Evolutionary conservation across 2,888 invertebrate species (phyloP).

Genomic region (Erebia epiphron): DNA sequence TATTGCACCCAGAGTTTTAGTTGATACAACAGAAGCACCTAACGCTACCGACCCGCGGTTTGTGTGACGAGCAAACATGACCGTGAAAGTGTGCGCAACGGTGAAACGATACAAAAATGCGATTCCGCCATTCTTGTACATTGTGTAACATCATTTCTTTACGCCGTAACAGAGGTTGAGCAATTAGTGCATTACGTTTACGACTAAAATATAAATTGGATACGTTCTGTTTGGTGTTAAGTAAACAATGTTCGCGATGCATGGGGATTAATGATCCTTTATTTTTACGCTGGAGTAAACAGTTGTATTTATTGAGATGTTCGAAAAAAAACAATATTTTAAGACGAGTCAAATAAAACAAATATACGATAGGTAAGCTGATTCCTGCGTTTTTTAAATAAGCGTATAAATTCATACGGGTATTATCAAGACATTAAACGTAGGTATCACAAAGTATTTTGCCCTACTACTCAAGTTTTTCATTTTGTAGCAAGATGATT

Average conservation of each 20-base stretch:
- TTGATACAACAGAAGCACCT: not conserved
- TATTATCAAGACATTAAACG: no score
- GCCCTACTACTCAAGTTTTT: no score
- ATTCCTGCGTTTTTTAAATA: no score
- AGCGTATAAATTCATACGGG: no score
- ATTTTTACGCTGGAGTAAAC: constrained; percentile 3
- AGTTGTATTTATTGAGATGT: not conserved
- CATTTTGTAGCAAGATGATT: no score
- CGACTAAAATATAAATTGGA: constrained; percentile 39
- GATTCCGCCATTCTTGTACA: constrained; percentile 54
- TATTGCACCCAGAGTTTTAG: no score
- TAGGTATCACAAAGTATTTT: no score
- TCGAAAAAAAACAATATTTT: not conserved
- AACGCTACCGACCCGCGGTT: not conserved
- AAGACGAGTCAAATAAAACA: not conserved
- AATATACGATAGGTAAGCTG: not conserved
- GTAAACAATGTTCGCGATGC: constrained; percentile 26
- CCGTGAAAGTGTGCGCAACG: constrained; percentile 70
- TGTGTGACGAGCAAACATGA: constrained; percentile 52
- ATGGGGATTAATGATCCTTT: constrained; percentile 2
- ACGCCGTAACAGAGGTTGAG: constrained; percentile 32
- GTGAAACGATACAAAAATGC: constrained; percentile 60
- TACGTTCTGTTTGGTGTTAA: constrained; percentile 37
- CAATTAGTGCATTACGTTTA: constrained; percentile 47
- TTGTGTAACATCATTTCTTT: constrained; percentile 29